Conservation (phyloP, 2,113 vertebrate species). For the Pandion haliaetus region DNA sequence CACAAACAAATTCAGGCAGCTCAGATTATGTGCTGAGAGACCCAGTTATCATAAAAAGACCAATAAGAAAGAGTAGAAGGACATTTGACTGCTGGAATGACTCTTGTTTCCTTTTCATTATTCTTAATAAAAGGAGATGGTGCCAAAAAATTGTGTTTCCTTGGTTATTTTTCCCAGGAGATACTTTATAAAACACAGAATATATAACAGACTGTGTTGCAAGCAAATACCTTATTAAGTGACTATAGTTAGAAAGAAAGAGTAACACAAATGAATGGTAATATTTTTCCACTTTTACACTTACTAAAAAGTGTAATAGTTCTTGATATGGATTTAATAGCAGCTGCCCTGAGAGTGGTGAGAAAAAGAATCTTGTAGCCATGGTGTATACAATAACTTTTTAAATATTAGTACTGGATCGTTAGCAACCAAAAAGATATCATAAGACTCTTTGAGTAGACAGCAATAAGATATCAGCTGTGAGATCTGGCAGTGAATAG, state of each 20-base stretch:
- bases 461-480: neutral
- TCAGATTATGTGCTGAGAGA: neutral
- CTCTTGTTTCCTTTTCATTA: conserved; percentile 76
- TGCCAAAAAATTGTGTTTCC: conserved; percentile 74
- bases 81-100: conserved; percentile 73
- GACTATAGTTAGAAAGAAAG: conserved; percentile 70
- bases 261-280: conserved; percentile 63
- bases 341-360: neutral
- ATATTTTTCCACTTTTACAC: conserved; percentile 42
- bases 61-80: conserved; percentile 49
- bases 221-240: conserved; percentile 75
- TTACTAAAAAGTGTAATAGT: conserved; percentile 55
- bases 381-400: neutral
- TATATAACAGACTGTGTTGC: conserved; percentile 59
- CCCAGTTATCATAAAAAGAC: conserved; percentile 59
- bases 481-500: neutral
- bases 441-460: neutral
- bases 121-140: conserved; percentile 79
- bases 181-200: conserved; percentile 70
- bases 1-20: neutral
- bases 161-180: conserved; percentile 76
- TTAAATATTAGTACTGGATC: neutral
- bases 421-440: neutral
- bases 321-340: conserved; percentile 63
- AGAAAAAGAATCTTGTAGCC: neutral